Conservation (phyloP, 2,888 invertebrate species). For the Platynereis dumerilii region DNA sequence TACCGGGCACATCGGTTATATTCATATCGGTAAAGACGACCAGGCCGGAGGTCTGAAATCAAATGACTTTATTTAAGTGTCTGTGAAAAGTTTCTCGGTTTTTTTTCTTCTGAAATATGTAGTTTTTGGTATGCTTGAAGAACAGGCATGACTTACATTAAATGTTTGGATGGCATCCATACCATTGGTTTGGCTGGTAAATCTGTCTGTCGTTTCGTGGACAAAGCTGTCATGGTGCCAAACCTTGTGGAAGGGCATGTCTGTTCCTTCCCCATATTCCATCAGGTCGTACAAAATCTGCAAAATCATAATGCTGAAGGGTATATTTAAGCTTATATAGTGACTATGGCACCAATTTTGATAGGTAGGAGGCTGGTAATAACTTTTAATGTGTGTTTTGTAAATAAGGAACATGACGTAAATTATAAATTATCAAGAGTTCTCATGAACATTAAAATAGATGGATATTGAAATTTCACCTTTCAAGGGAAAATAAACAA, state of each 20-base stretch:
- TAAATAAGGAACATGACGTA: no score
- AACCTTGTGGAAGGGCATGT: slow-evolving; percentile 45
- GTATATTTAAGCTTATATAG: neutral
- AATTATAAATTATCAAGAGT: no score
- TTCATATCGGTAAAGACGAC: slow-evolving; percentile 25
- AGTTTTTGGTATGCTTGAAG: neutral
- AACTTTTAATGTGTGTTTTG: no score
- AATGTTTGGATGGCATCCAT: slow-evolving; percentile 93
- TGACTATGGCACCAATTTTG: neutral
- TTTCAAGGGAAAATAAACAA: no score
- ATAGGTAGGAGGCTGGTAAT: no score
- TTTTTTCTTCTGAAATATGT: no score
- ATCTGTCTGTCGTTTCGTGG: slow-evolving; percentile 53
- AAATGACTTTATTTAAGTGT: neutral
- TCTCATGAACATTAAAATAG: no score
- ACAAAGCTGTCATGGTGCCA: slow-evolving; percentile 53
- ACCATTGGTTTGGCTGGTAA: slow-evolving; percentile 85
- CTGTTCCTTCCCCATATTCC: slow-evolving; percentile 41
- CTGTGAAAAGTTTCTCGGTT: no score
- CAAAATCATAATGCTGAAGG: neutral
- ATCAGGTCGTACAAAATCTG: slow-evolving; percentile 35
- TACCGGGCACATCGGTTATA: slow-evolving; percentile 22
- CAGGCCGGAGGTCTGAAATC: slow-evolving; percentile 15
- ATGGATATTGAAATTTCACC: no score
- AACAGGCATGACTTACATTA: slow-evolving; percentile 67